phyloP scores from a whole-genome alignment of 2,113 vertebrate species.

The Condylura cristata region DNA sequence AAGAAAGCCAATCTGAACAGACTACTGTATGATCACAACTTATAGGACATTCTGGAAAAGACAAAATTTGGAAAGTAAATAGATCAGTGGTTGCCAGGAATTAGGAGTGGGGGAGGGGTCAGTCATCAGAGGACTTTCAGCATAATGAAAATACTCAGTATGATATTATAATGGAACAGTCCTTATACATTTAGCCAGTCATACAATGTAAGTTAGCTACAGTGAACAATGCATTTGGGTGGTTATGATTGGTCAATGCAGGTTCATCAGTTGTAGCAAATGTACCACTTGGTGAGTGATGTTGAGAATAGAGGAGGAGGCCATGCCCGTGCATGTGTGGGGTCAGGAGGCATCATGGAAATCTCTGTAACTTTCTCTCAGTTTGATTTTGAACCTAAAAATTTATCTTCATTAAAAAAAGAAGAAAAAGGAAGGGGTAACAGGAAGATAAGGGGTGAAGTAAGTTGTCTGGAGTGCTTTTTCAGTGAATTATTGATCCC shows the following conservation, averaged over 20 bases:
- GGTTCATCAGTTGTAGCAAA: not conserved
- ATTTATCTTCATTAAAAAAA: not conserved
- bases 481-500: not conserved
- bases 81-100: not conserved
- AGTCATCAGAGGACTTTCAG: not conserved
- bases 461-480: not conserved
- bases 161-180: not conserved
- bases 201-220: not conserved
- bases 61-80: not conserved
- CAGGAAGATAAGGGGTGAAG: not conserved
- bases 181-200: not conserved
- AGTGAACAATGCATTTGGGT: not conserved
- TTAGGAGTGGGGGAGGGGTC: not conserved
- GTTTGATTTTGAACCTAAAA: not conserved
- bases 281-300: not conserved
- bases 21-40: not conserved
- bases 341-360: not conserved
- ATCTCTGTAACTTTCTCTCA: not conserved
- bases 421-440: not conserved
- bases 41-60: not conserved
- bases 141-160: not conserved
- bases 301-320: not conserved
- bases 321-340: not conserved
- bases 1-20: not conserved
- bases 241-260: not conserved